Base-by-base conservation (phyloP, 2,888 invertebrate genomes). In the Mechanitis messenoides region DNA sequence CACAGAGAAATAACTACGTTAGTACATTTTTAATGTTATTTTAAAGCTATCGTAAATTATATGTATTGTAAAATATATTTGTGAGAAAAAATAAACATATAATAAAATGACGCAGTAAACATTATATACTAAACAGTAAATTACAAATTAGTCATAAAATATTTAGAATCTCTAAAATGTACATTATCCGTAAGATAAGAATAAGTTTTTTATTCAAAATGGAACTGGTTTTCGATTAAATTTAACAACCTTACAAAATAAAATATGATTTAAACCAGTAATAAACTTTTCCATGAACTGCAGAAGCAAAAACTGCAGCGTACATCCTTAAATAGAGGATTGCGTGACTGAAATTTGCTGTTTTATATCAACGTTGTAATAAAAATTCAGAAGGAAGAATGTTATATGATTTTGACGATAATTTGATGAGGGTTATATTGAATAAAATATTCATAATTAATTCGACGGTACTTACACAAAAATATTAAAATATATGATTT, bases 341-440 rank as follows among this genome's bases (percentile, higher is more conserved):
- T 80, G 87, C 87, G 87, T 88, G 87, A 83, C 81, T 75, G 28
- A 54, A 76, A 77, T 83, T 81, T 77, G 73, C 75, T 73, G 76
- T 66, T 75, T 74, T 79, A 76, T 75, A 78, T 77, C 75, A 73
- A 69, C 72, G 70, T 72, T 75, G 71, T 74, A 77, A 75, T 78
- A 70, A 72, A 69, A 73, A 77, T 78, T 74, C 71, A 63, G 57
- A 67, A 72, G 70, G 11, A 38, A 35, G 11, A 45, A 56, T 45
- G 38, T 56, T 45, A 53, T n/a, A 45, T 56, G 7, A 46, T 28
- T 20, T 55, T 31, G 31, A 50, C 50, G 7, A 50, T 50, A 31
- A 50, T 50, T 50, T 31, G 50, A 50, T 31, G 9, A 31, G 31
- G 11, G 28, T 31, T 50, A 50, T 31, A 50, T 50, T 50, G 2